Percentiles rank a stretch among this genome's conserved stretches.
phyloP scores from a whole-genome alignment of 2,888 invertebrate genomes.

The Operophtera brumata region DNA sequence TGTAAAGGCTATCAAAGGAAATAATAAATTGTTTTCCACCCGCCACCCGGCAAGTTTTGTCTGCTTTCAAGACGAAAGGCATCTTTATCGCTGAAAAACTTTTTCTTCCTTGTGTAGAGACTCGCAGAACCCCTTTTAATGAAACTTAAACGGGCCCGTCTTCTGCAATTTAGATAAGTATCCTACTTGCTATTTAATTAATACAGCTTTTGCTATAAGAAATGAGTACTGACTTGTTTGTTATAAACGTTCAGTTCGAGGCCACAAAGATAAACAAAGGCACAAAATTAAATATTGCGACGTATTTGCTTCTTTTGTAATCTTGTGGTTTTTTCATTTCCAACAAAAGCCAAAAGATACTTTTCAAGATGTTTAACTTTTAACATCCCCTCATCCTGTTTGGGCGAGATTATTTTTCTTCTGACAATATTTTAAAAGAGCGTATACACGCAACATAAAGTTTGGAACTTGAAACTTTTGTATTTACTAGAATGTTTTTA shows the following conservation, averaged over 20 bases:
- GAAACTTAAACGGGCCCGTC: slow-evolving; percentile 65
- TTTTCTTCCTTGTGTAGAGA: slow-evolving; percentile 64
- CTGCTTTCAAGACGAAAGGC: slow-evolving; percentile 64
- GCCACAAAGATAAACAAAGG: background rate
- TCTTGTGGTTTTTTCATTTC: background rate
- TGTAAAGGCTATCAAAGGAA: slow-evolving; percentile 55
- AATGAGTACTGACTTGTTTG: slow-evolving; percentile 12
- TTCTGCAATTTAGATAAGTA: slow-evolving; percentile 69
- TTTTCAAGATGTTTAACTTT: slow-evolving; percentile 7
- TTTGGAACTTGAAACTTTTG: slow-evolving; percentile 40
- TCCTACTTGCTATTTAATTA: slow-evolving; percentile 58
- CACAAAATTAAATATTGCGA: background rate
- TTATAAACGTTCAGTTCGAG: background rate
- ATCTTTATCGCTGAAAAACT: slow-evolving; percentile 73
- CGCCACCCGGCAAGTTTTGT: slow-evolving; percentile 58
- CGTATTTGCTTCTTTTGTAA: background rate
- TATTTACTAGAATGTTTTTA: slow-evolving; percentile 55
- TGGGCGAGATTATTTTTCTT: slow-evolving; percentile 6
- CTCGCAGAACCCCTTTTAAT: slow-evolving; percentile 62
- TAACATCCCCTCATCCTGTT: slow-evolving; percentile 18
- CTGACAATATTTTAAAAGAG: slow-evolving; percentile 28
- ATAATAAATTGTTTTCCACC: slow-evolving; percentile 65
- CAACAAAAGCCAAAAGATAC: background rate
- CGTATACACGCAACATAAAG: slow-evolving; percentile 25
- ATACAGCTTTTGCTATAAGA: slow-evolving; percentile 40